Conservation (phyloP, 2,797 vertebrate species). For the Lophotriccus pileatus region DNA sequence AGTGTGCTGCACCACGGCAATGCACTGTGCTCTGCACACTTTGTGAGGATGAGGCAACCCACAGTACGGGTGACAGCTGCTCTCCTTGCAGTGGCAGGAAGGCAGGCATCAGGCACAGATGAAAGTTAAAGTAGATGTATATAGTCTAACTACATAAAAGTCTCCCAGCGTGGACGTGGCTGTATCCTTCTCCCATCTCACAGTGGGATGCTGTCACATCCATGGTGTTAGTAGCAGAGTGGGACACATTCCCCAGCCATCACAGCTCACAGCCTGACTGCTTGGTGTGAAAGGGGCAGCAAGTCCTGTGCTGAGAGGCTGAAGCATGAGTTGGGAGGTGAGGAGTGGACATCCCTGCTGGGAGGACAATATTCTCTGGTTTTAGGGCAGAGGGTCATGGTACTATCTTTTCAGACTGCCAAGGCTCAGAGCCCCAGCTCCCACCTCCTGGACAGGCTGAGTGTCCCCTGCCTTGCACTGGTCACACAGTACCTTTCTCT, state of each 20-base stretch:
- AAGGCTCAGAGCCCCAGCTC: neutral
- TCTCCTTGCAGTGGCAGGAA: neutral
- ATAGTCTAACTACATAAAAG: neutral
- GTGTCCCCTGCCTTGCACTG: neutral
- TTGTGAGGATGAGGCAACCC: rapidly evolving
- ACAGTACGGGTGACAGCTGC: neutral
- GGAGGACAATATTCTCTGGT: neutral
- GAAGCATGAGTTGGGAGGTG: neutral
- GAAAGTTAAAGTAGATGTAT: neutral
- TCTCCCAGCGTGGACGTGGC: neutral
- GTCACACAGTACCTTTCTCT: neutral
- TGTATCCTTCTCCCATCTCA: neutral
- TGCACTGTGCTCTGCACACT: rapidly evolving
- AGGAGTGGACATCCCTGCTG: neutral
- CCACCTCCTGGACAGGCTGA: neutral
- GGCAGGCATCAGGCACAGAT: rapidly evolving
- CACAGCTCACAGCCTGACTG: neutral
- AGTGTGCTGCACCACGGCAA: rapidly evolving
- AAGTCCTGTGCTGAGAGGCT: neutral
- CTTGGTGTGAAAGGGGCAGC: neutral
- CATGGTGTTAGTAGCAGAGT: neutral
- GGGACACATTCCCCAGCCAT: rapidly evolving
- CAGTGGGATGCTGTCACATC: rapidly evolving
- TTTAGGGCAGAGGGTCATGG: neutral
- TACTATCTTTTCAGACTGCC: neutral